Evolutionary conservation across 2,797 vertebrate genomes (phyloP), one percentile per base, ranked within the genome.

Genomic region (Cryptoprocta ferox): DNA sequence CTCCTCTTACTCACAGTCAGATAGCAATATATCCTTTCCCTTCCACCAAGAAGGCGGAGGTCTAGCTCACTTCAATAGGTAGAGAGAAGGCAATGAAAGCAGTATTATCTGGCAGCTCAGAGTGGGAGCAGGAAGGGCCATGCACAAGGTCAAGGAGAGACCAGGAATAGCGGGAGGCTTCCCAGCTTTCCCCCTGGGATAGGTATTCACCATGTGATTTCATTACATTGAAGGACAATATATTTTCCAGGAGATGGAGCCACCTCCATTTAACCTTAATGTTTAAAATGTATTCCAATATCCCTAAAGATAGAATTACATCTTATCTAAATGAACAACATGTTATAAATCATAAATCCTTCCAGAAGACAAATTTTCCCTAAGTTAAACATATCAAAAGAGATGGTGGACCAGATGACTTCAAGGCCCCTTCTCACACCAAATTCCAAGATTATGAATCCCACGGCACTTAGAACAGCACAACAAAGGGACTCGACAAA

Each of bases 381-480:
- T 89, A 73, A 89, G 91, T 86, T 82, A 79, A 86, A 65, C 13
- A 66, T 13, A 79, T 26, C n/a, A 83, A 65, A 87, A 94, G 35
- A 87, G 53, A 56, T 2, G 26, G 37, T 79, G 14, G 61, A 50
- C 24, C 35, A 80, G 42, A 59, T 42, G 39, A 91, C 21, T 80
- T 93, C 30, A 59, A 63, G 28, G n/a, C 75, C 32, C 93, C 66
- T 68, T 83, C 37, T 71, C 79, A 21, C 21, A 70, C 19, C 61
- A 45, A 75, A 76, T 85, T 79, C n/a, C n/a, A 68, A 12, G 18
- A 66, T 56, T 78, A 32, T 42, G 50, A 95, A 93, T 87, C 95
- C 35, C 32, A 48, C 1, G 37, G 21, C 30, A 39, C 19, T 68
- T 59, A 56, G 16, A 56, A 66, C 30, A 71, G 50, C 19, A 68